phyloP scores from a whole-genome alignment of 2,113 vertebrate species.

The human (Homo sapiens) region DNA sequence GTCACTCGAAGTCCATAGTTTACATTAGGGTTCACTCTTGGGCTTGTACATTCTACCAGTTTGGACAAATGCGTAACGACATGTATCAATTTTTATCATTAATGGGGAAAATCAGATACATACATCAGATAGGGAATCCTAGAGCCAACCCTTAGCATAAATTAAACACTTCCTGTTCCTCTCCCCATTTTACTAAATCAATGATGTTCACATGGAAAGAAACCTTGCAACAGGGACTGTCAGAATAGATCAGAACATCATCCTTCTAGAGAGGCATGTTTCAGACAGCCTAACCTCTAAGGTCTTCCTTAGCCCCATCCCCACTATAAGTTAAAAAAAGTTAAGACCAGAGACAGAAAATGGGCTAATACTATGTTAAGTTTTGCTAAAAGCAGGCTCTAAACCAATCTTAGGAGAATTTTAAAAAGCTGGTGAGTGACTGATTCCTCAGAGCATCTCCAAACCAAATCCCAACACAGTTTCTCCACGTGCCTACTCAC shows the following conservation, averaged over 20 bases:
- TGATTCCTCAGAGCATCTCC: fast-evolving
- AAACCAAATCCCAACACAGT: fast-evolving
- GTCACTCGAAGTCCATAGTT: fast-evolving
- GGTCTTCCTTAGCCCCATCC: background rate
- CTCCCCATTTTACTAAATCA: background rate
- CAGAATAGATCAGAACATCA: background rate
- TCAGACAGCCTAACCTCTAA: fast-evolving
- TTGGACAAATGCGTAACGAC: background rate
- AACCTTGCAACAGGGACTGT: background rate
- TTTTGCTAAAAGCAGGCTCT: fast-evolving
- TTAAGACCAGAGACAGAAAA: fast-evolving
- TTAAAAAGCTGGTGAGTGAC: fast-evolving
- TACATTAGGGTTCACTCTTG: background rate
- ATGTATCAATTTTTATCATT: background rate
- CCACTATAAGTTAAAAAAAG: fast-evolving
- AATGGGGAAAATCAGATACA: background rate
- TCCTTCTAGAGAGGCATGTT: background rate
- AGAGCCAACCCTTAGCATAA: background rate
- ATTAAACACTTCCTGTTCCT: too few relatives aligned
- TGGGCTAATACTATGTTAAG: fast-evolving
- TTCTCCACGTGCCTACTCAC: conserved; percentile 83
- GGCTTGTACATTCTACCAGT: background rate
- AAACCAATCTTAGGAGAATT: fast-evolving
- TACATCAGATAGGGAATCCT: background rate
- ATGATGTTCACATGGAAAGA: background rate